Conservation (phyloP, 2,888 invertebrate species). For the Ceraclea dissimilis region DNA sequence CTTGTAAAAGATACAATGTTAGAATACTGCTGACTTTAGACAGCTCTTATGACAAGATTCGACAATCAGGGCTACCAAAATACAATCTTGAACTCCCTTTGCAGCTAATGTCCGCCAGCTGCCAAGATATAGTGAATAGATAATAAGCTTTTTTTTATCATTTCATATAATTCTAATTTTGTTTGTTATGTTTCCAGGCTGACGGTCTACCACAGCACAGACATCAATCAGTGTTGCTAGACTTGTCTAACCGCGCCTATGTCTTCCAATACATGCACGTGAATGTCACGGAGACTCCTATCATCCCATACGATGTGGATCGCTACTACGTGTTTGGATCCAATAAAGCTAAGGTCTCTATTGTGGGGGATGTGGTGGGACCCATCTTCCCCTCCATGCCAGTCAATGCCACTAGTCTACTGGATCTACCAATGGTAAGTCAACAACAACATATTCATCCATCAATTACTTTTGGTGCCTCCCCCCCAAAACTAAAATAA, state of each 20-base stretch:
- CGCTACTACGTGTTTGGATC: conserved; percentile 93
- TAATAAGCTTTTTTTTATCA: too few relatives aligned
- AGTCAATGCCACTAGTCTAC: conserved; percentile 74
- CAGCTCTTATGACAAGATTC: too few relatives aligned
- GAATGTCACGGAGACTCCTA: conserved; percentile 87
- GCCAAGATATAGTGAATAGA: too few relatives aligned
- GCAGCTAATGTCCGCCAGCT: too few relatives aligned
- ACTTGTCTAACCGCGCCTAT: conserved; percentile 86
- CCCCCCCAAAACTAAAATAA: too few relatives aligned
- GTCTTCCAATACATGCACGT: conserved; percentile 94
- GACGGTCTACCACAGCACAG: conserved; percentile 89
- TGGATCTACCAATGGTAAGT: conserved; percentile 69
- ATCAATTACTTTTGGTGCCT: too few relatives aligned
- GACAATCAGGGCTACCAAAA: too few relatives aligned
- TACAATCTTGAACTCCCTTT: too few relatives aligned
- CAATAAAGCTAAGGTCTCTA: conserved; percentile 72
- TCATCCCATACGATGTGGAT: conserved; percentile 84
- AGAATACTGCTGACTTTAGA: too few relatives aligned
- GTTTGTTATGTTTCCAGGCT: conserved; percentile 41
- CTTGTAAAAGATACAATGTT: too few relatives aligned
- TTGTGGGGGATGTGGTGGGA: conserved; percentile 88
- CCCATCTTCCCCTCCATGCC: conserved; percentile 91
- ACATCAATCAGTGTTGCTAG: conserved; percentile 86
- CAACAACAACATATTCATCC: not conserved
- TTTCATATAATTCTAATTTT: too few relatives aligned